Base-by-base conservation (phyloP, 2,113 vertebrate genomes). In the Neotoma lepida region DNA sequence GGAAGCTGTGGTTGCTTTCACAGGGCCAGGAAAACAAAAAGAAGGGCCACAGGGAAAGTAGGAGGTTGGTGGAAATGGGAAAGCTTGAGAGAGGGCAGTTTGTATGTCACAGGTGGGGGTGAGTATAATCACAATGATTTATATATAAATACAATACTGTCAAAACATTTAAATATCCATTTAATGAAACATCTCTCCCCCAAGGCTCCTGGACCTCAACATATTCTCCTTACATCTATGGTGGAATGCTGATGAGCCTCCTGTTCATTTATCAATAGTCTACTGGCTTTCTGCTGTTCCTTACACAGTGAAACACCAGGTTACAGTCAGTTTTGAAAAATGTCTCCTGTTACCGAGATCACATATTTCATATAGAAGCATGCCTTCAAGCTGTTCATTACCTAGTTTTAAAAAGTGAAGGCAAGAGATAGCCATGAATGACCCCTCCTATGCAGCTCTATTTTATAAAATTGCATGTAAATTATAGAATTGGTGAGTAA, bases 151-250 rank as follows among this genome's bases (percentile, higher is more conserved):
- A 41, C 10, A 20, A 85, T 22, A 46, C 4, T 63, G 14, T 10
- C 15, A 66, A 61, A 30, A 30, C 54, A 41, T 56, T 56, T 39
- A 81, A 39, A 58, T 58, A n/a, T 14, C 39, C 28, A 15, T 28
- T 15, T 61, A 26, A 58, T 6, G 39, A 30, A 18, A 18, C 18
- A 24, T 30, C 26, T 64, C 46, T 28, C 9, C 3, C 20, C 0
- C 9, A 6, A 6, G 39, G 22, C 20, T n/a, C 39, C 49, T 30
- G 44, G 0, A 17, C 35, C 64, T 20, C 41, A 0, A 15, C 56
- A 1, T 0, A 0, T 4, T 8, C 15, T 39, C 64, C 74, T 78
- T 39, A 39, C 74, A 33, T n/a, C 49, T 22, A 0, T 14, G 14
- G 1, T 26, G 51, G 63, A 46, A 28, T 46, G 20, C 49, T 33